Base-by-base conservation (phyloP, 2,797 vertebrate species). In the Phyllotis vaccarum region DNA sequence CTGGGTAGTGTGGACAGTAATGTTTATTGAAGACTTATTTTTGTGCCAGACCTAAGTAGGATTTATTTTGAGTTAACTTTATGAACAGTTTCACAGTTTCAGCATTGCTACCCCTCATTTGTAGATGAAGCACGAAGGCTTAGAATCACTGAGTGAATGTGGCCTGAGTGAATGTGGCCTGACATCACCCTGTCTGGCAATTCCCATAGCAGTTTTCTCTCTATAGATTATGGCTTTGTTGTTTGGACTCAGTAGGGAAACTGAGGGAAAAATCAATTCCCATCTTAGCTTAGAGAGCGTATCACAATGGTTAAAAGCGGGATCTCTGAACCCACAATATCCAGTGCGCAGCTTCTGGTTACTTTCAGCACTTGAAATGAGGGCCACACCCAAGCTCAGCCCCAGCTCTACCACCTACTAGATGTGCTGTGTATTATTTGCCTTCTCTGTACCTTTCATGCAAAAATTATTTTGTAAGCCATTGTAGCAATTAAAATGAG, bases 21-120 rank as follows among this genome's bases (percentile, higher is more conserved):
- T 91, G 81, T 81, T 90, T 93, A 89, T 68, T 75, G 37, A 80
- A 86, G 75, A 86, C 27, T 96, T 92, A 62, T 27, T 94, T 96
- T 93, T 91, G 37, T 94, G 70, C 34, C 76, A 87, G 79, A 40
- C 37, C 46, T 64, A 29, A 31, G 58, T 43, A 90, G 76, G n/a
- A 74, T 31, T 76, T 94, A 14, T 91, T 43, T 80, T 37, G 43
- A 96, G 83, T 81, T 87, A 86, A 70, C 60, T 86, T 92, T 80
- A 40, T 52, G 3, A 58, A 70, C 79, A 91, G 2, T 80, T 58
- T 4, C 96, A 2, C 76, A n/a, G 80, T 60, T 93, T 95, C 62
- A 83, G 17, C 29, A 43, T 43, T 54, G 22, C 34, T 81, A 37
- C 14, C 58, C n/a, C 56, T 40, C 34, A 72, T 86, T 95, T 87